These are phyloP conservation scores for pig (Sus scrofa) DNA, from an alignment of 2,113 vertebrate genomes.

Conservation along the genomic window DNA sequence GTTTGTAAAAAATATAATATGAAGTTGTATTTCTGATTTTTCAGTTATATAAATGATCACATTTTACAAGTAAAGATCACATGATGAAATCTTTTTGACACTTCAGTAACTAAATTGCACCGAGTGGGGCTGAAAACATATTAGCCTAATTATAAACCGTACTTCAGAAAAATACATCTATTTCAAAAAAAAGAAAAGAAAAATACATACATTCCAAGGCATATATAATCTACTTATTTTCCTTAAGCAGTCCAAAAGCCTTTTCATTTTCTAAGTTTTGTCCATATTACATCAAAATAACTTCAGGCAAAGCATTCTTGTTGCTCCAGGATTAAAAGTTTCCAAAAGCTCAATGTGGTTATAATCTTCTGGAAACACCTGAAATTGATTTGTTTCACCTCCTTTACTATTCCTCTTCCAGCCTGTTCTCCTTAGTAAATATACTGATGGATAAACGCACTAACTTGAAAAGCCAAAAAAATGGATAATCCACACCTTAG, in stretches of 20 bases:
- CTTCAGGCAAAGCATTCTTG: slow-evolving; percentile 56
- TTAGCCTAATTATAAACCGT: slow-evolving; percentile 43
- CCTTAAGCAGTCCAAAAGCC: slow-evolving; percentile 36
- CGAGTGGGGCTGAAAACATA: background rate
- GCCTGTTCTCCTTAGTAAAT: slow-evolving; percentile 23
- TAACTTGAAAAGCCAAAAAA: slow-evolving; percentile 50
- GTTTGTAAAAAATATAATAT: slow-evolving; percentile 15
- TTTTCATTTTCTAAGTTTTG: slow-evolving; percentile 62
- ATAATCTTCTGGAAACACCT: slow-evolving; percentile 53
- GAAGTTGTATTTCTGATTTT: slow-evolving; percentile 24
- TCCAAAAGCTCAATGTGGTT: slow-evolving; percentile 51
- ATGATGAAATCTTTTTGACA: slow-evolving; percentile 15
- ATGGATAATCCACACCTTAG: background rate
- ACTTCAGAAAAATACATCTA: background rate
- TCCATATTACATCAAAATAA: slow-evolving; percentile 61
- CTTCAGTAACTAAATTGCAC: background rate
- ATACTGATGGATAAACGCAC: background rate
- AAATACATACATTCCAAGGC: background rate
- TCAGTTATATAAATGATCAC: slow-evolving; percentile 3
- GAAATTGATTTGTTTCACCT: slow-evolving; percentile 60
- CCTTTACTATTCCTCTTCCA: slow-evolving; percentile 52
- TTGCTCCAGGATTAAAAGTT: slow-evolving; percentile 62
- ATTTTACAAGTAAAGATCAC: background rate
- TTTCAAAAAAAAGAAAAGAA: background rate
- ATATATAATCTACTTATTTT: slow-evolving; percentile 41